Evolutionary conservation across 2,113 vertebrate species (phyloP), one percentile per base, ranked within the genome.

Genomic region (Melozone crissalis): DNA sequence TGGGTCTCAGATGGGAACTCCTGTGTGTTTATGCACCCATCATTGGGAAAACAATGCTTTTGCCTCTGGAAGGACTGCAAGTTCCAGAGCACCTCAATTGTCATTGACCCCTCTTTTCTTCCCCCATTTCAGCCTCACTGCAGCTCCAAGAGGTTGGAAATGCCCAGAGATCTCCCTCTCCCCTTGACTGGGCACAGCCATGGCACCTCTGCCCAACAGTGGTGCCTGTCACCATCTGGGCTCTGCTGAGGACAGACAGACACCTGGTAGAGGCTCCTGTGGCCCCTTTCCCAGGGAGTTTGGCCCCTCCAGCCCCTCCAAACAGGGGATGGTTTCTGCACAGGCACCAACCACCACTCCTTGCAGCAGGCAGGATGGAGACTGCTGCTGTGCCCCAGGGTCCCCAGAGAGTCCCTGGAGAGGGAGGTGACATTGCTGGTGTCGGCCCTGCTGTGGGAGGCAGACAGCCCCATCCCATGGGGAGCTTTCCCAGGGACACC

Each of bases 101-200:
- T 11, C 65, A 46, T 0, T 26, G n/a, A 5, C 0, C 2, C 18
- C 74, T 72, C 74, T 72, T 68, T 21, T 4, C 26, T 69, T 62
- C 11, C 15, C 18, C 14, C 6, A 31, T 77, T 81, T 62, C 57
- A 82, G 65, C 10, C 66, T 69, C 23, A 9, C 2, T n/a, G 3
- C 33, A 75, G 39, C 10, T 55, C 69, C 10, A 52, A 46, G 52
- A 54, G 15, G 30, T 13, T 58, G 33, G 55, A 28, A 10, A 13
- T 21, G 39, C n/a, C 33, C 59, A 14, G 49, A n/a, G 69, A 9
- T 66, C 49, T 73, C 68, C 10, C 8, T 46, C 15, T 78, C 19
- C 31, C 21, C 22, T 62, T 63, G 13, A 16, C 4, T 41, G n/a
- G 46, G 20, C 30, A 54, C 39, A 55, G 22, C 51, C 4, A 2